A percentile compares a stretch with the other conserved stretches of the same genome.
Evolutionary conservation across 2,113 vertebrate genomes (phyloP).

Genomic region (Oreochromis tanganicae): DNA sequence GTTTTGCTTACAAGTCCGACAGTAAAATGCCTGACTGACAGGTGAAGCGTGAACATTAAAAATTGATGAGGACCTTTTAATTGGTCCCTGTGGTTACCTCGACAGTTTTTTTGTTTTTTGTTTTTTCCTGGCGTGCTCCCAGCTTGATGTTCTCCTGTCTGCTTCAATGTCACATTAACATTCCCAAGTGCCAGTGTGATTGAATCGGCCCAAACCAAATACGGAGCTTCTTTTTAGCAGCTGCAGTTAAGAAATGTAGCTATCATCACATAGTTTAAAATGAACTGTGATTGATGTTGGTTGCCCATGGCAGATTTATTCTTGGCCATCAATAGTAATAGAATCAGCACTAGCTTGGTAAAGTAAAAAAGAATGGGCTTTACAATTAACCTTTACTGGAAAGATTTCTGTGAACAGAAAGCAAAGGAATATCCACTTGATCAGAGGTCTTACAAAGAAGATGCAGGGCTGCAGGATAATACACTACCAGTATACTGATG

Average conservation of each 20-base stretch:
- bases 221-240: slow-evolving; percentile 29
- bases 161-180: slow-evolving; percentile 48
- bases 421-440: not conserved
- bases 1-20: slow-evolving; percentile 15
- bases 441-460: not conserved
- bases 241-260: slow-evolving; percentile 8
- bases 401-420: not conserved
- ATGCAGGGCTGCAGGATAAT: not conserved
- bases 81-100: slow-evolving; percentile 46
- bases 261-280: slow-evolving; percentile 38
- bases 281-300: not conserved
- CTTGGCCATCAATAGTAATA: not conserved
- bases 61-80: slow-evolving; percentile 44
- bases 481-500: not conserved
- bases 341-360: slow-evolving; percentile 10
- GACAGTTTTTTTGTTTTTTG: not conserved
- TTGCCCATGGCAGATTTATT: not conserved
- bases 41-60: slow-evolving; percentile 36
- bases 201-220: slow-evolving; percentile 26
- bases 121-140: not conserved
- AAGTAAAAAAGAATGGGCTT: not conserved
- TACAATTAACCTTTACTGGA: not conserved
- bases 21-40: slow-evolving; percentile 37
- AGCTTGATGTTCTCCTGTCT: slow-evolving; percentile 41
- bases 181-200: slow-evolving; percentile 27